Conservation (phyloP, 2,797 vertebrate species). For the Pseudochirops cupreus region DNA sequence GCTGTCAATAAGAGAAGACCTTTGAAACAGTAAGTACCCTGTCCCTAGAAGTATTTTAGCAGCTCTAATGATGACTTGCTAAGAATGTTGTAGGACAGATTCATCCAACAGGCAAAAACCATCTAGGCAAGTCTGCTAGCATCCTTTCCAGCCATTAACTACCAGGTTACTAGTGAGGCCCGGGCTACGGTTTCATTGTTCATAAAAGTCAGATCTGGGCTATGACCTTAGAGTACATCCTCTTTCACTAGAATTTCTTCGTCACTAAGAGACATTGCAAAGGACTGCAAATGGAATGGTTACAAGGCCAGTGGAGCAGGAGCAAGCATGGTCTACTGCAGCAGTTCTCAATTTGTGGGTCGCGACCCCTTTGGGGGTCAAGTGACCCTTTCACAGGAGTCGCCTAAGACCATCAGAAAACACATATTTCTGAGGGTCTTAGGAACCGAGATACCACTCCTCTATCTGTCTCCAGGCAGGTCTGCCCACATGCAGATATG, state of each 20-base stretch:
- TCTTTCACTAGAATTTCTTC: background rate
- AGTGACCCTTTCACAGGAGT: no score
- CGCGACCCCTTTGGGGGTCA: no score
- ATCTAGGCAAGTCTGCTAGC: background rate
- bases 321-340: no score
- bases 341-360: no score
- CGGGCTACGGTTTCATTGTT: background rate
- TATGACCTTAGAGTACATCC: background rate
- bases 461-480: no score
- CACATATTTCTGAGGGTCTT: no score
- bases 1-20: background rate
- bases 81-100: background rate
- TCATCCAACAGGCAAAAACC: background rate
- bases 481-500: no score
- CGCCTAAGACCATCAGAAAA: no score
- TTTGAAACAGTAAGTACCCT: background rate
- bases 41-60: background rate
- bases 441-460: no score
- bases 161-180: background rate
- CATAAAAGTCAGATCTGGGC: background rate
- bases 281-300: background rate
- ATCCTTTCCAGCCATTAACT: background rate
- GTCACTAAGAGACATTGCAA: background rate
- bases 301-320: background rate
- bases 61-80: background rate